Percentiles rank a stretch among this genome's conserved stretches.
Evolutionary conservation across 30 jellyfish, hydroid and myxozoan genomes (phyloP).

Genomic region (Phacellophora camtschatica): DNA sequence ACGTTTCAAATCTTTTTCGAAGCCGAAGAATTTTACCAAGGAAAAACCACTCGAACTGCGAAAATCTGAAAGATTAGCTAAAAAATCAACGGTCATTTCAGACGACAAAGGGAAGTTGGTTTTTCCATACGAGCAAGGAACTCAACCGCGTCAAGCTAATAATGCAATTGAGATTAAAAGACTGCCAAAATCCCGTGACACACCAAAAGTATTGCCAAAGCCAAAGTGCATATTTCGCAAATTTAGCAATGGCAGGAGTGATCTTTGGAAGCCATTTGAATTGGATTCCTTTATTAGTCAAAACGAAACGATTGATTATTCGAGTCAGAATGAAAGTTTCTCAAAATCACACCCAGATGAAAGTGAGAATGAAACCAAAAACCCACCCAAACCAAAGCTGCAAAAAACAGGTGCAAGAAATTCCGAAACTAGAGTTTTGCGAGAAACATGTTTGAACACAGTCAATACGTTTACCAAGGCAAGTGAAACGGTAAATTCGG

Average conservation of each 20-base stretch:
- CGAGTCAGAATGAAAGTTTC: neutral
- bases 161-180: neutral
- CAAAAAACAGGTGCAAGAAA: no score
- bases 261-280: neutral
- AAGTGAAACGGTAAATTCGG: neutral
- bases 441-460: neutral
- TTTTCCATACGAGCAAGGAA: neutral
- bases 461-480: neutral
- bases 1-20: constrained; percentile 8
- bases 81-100: neutral
- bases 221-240: neutral
- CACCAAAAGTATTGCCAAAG: neutral
- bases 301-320: constrained; percentile 24
- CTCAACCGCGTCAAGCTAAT: neutral
- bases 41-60: neutral
- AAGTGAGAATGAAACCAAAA: no score
- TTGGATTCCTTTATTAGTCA: constrained; percentile 27
- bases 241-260: neutral
- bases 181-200: neutral
- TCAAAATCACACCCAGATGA: neutral
- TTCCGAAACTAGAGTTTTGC: neutral
- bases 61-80: neutral
- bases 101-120: neutral
- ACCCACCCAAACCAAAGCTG: no score
- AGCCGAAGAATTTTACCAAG: neutral